phyloP scores from a whole-genome alignment of 2,113 vertebrate genomes.

The Epinephelus lanceolatus region DNA sequence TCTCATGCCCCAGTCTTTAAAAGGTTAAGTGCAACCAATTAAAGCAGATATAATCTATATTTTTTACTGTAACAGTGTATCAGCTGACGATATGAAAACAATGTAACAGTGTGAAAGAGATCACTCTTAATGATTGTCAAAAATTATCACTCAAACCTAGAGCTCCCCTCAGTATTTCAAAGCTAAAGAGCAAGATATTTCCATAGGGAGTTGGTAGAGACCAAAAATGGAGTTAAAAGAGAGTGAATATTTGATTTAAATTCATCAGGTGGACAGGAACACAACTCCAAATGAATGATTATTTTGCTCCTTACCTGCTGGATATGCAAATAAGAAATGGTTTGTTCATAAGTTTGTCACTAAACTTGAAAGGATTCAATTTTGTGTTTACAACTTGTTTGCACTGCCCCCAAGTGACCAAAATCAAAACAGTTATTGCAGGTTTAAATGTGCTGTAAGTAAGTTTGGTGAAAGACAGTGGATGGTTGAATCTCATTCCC shows the following conservation, averaged over 20 bases:
- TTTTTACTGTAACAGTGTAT: not conserved
- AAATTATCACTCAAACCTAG: not conserved
- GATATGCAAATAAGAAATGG: not conserved
- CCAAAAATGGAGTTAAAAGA: not conserved
- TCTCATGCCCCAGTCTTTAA: not conserved
- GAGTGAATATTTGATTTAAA: not conserved
- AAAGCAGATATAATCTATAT: not conserved
- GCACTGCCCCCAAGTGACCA: too few species aligned
- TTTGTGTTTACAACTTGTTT: too few species aligned
- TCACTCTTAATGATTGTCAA: not conserved
- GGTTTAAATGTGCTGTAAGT: too few species aligned
- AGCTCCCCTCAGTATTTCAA: not conserved
- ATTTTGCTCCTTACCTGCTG: not conserved
- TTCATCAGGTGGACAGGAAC: too few species aligned
- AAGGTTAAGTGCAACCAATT: not conserved
- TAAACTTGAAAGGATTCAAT: too few species aligned
- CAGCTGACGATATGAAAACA: not conserved
- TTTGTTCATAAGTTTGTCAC: not conserved
- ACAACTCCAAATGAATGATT: too few species aligned
- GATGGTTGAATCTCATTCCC: too few species aligned
- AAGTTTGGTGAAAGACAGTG: too few species aligned
- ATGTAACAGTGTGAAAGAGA: not conserved
- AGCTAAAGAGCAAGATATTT: not conserved
- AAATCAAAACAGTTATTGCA: too few species aligned
- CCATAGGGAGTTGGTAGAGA: not conserved